These are phyloP conservation scores for Megaceryle torquata DNA, from an alignment of 2,113 vertebrate species.

Conservation along the genomic window DNA sequence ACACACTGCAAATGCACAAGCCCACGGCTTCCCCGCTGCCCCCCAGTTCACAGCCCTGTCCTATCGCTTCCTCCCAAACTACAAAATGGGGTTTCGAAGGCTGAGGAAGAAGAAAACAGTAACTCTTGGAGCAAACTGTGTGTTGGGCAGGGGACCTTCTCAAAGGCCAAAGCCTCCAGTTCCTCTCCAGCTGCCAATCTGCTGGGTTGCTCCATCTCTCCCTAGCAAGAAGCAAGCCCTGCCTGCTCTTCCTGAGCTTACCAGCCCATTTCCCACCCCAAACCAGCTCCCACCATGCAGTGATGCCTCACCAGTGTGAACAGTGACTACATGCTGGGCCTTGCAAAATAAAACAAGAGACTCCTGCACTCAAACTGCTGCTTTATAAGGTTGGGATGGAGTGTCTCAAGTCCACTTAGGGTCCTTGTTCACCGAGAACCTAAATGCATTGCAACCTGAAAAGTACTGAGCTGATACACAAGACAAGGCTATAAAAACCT, in stretches of 20 bases:
- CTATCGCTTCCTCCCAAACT: not conserved
- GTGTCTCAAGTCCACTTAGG: not conserved
- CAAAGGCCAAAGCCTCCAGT: not conserved
- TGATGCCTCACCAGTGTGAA: not conserved
- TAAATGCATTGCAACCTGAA: not conserved
- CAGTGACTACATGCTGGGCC: not conserved
- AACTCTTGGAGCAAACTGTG: not conserved
- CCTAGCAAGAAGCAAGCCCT: not conserved
- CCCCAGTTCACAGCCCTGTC: not conserved
- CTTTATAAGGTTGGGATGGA: not conserved
- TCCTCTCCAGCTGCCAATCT: not conserved
- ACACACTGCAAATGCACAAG: not conserved
- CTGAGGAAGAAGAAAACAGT: not conserved
- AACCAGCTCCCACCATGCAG: not conserved
- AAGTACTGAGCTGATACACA: not conserved
- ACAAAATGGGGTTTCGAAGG: not conserved
- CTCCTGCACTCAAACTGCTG: not conserved
- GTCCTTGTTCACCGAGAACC: not conserved
- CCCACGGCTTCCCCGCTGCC: not conserved
- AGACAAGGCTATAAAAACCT: not conserved
- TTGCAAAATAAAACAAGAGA: not conserved
- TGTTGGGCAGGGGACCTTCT: not conserved
- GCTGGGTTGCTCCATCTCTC: not conserved
- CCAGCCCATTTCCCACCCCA: not conserved
- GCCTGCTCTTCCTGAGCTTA: not conserved